Evolutionary conservation across 2,113 vertebrate genomes (phyloP), one percentile per base, ranked within the genome.

Genomic region (Leucopsar rothschildi): DNA sequence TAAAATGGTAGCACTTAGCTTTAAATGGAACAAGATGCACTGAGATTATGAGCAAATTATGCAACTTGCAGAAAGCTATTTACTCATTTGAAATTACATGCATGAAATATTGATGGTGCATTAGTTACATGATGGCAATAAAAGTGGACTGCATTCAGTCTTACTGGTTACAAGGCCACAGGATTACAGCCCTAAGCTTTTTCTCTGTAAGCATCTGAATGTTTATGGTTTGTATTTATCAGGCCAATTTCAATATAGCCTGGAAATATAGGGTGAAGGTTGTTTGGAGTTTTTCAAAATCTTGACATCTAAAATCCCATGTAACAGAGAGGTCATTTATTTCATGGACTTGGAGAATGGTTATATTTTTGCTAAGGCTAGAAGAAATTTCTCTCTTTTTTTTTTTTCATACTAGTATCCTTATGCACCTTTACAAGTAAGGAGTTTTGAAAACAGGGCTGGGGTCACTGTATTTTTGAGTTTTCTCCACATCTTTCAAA

Each of bases 21-120:
- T 96, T 91, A 87, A 95, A 95, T 87, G 57, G 92, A 93, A 87
- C 33, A 88, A 84, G 88, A 90, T 4, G 0, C 91, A 90, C 71
- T 49, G 88, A 96, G 78, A 92, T 96, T 86, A 96, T 94, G 76
- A 95, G 88, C 79, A 82, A 89, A 96, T 97, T 96, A 97, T 55
- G 65, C 76, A 60, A 86, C 69, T 87, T 49, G 18, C 39, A 78
- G 65, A 94, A 91, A 94, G 79, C 92, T 93, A 88, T 88, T 88
- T 96, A 88, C 66, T 77, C 88, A 80, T 69, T 90, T 73, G 72
- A 81, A 94, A 88, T 94, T 69, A 68, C 29, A 28, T 42, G 59
- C 40, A 78, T 90, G 78, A 94, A 92, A 94, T 75, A 83, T 86
- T 92, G 81, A 95, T 94, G 35, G 76, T 86, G 47, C 59, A 57